Conservation (phyloP, 2,797 vertebrate species). For the Siniperca obscura region DNA sequence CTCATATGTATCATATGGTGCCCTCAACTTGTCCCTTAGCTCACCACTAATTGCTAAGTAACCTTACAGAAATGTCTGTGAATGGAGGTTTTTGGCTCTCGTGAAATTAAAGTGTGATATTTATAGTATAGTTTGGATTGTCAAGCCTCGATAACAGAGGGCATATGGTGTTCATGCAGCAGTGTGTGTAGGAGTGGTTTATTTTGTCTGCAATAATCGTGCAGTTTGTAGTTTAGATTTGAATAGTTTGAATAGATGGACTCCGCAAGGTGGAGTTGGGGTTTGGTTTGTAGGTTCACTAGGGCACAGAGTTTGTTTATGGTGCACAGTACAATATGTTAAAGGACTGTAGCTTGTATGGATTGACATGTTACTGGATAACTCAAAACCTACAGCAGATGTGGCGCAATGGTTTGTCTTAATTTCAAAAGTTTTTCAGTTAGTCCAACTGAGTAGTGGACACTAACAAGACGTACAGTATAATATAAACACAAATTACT, state of each 20-base stretch:
- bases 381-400: background rate
- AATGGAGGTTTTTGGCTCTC: conserved; percentile 51
- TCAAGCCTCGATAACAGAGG: conserved; percentile 61
- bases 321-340: background rate
- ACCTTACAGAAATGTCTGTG: conserved; percentile 37
- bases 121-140: conserved; percentile 68
- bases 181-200: conserved; percentile 27
- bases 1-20: conserved; percentile 53
- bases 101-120: conserved; percentile 72
- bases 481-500: background rate
- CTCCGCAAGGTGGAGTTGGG: conserved; percentile 46
- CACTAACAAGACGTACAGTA: background rate
- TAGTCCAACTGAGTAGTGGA: background rate
- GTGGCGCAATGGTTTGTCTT: background rate
- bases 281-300: conserved; percentile 32
- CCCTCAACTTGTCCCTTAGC: conserved; percentile 38
- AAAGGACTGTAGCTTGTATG: conserved; percentile 3
- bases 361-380: background rate
- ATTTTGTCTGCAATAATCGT: conserved; percentile 14
- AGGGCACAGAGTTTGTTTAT: conserved; percentile 38
- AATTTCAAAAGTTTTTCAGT: background rate
- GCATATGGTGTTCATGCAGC: conserved; percentile 35
- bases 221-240: conserved; percentile 47
- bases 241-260: conserved; percentile 71
- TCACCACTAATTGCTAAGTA: conserved; percentile 78